phyloP scores from a whole-genome alignment of 1,140 invertebrate species.

The Pogonognathellus flavescens region DNA sequence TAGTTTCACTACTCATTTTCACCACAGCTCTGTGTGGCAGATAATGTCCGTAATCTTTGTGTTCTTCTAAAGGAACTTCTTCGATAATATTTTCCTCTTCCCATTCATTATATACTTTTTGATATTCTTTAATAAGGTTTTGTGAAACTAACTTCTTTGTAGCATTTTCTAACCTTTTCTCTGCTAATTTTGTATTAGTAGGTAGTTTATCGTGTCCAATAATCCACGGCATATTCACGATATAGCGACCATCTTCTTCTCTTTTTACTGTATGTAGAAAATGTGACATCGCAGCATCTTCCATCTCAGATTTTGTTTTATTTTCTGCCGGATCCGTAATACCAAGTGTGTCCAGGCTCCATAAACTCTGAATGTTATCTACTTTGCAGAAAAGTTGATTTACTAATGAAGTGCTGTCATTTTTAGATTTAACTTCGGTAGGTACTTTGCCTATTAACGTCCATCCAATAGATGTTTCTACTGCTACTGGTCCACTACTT shows the following conservation, averaged over 20 bases:
- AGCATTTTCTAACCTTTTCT: slow-evolving; percentile 28
- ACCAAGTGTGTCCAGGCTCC: background rate
- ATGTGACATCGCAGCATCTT: background rate
- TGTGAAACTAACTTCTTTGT: background rate
- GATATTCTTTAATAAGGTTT: slow-evolving; percentile 12
- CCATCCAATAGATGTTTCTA: slow-evolving; percentile 16
- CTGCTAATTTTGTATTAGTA: slow-evolving; percentile 26
- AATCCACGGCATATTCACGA: slow-evolving; percentile 54
- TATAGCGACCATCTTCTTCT: slow-evolving; percentile 22
- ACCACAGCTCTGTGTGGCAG: slow-evolving; percentile 63
- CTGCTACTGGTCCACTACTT: background rate
- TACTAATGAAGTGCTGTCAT: background rate
- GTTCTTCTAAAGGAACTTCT: slow-evolving; percentile 42
- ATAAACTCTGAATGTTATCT: background rate
- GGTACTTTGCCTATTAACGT: background rate
- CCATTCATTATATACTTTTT: slow-evolving; percentile 59
- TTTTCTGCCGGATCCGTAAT: slow-evolving; percentile 48
- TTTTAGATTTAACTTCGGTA: background rate
- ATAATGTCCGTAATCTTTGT: slow-evolving; percentile 51
- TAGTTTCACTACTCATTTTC: slow-evolving; percentile 54
- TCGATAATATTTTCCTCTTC: slow-evolving; percentile 55
- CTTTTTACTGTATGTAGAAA: slow-evolving; percentile 31
- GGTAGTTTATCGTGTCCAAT: background rate
- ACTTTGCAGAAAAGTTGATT: background rate
- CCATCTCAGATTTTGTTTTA: background rate